These are phyloP conservation scores for Sinocyclocheilus anshuiensis DNA, from an alignment of 2,113 vertebrate genomes.

Conservation along the genomic window DNA sequence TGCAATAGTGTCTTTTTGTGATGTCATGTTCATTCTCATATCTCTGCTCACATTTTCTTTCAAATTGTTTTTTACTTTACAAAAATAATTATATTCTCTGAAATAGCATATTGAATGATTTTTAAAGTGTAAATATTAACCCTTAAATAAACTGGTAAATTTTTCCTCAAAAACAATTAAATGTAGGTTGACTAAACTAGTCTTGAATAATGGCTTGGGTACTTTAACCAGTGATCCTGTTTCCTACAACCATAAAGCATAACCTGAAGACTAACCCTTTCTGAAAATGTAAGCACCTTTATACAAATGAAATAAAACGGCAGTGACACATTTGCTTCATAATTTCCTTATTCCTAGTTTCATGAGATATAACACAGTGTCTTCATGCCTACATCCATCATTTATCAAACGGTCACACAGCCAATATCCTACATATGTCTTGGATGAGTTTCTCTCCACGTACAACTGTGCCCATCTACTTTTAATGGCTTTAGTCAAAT, in stretches of 20 bases:
- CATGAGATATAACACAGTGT: not conserved
- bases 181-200: not conserved
- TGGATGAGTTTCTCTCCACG: not conserved
- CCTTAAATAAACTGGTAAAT: not conserved
- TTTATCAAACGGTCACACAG: not conserved
- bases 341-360: not conserved
- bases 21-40: constrained; percentile 42
- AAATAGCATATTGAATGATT: constrained; percentile 47
- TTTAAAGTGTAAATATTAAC: constrained; percentile 48
- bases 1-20: constrained; percentile 66
- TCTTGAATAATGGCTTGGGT: not conserved
- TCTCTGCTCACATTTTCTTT: constrained; percentile 54
- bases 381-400: too few relatives aligned
- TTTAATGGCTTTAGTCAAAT: not conserved
- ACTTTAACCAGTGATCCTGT: not conserved
- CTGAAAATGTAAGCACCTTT: not conserved
- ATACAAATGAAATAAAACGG: constrained; percentile 5
- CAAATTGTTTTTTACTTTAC: constrained; percentile 21
- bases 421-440: not conserved
- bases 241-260: constrained; percentile 11
- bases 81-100: constrained; percentile 70
- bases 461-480: not conserved
- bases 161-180: not conserved
- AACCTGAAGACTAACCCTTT: not conserved
- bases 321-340: not conserved